phyloP scores from a whole-genome alignment of 2,888 invertebrate species.

The Synanthedon vespiformis region DNA sequence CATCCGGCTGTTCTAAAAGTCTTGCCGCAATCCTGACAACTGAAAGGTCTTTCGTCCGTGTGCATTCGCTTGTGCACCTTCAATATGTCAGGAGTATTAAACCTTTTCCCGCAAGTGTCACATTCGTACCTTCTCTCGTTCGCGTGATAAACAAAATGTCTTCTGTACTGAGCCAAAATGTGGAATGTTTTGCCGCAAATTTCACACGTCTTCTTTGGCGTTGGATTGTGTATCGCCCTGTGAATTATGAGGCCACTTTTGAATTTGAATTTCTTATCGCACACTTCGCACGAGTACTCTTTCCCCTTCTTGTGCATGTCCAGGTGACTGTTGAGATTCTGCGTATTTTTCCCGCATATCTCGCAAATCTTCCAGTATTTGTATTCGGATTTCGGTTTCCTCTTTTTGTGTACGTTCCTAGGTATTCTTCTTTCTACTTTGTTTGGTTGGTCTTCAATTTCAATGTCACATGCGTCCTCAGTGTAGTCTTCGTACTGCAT shows the following conservation, averaged over 20 bases:
- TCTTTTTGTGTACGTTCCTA: slow-evolving; percentile 5
- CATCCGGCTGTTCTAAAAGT: slow-evolving; percentile 62
- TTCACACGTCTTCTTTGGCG: slow-evolving; percentile 63
- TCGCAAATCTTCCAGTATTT: slow-evolving; percentile 62
- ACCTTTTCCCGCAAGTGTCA: slow-evolving; percentile 64
- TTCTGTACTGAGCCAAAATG: slow-evolving; percentile 55
- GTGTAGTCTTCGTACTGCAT: slow-evolving; percentile 16
- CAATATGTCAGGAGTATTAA: slow-evolving; percentile 64
- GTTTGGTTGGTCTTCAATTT: not conserved
- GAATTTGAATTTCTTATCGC: slow-evolving; percentile 62
- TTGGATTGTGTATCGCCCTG: slow-evolving; percentile 52
- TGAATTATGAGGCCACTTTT: slow-evolving; percentile 59
- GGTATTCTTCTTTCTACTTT: not conserved
- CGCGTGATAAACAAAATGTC: slow-evolving; percentile 65
- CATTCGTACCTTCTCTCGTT: slow-evolving; percentile 65
- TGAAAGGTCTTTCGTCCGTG: slow-evolving; percentile 56
- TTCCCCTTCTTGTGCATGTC: slow-evolving; percentile 51
- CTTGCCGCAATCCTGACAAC: slow-evolving; percentile 59
- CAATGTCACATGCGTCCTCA: slow-evolving; percentile 4
- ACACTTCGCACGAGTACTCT: slow-evolving; percentile 51
- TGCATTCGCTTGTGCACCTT: slow-evolving; percentile 61
- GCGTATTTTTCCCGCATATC: slow-evolving; percentile 55
- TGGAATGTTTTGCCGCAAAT: slow-evolving; percentile 66
- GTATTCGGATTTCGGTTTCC: slow-evolving; percentile 24
- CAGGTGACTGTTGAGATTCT: slow-evolving; percentile 49